A percentile compares a stretch with the other conserved stretches of the same genome.
Evolutionary conservation across 2,888 invertebrate genomes (phyloP).

Genomic region (Papilio gigon): DNA sequence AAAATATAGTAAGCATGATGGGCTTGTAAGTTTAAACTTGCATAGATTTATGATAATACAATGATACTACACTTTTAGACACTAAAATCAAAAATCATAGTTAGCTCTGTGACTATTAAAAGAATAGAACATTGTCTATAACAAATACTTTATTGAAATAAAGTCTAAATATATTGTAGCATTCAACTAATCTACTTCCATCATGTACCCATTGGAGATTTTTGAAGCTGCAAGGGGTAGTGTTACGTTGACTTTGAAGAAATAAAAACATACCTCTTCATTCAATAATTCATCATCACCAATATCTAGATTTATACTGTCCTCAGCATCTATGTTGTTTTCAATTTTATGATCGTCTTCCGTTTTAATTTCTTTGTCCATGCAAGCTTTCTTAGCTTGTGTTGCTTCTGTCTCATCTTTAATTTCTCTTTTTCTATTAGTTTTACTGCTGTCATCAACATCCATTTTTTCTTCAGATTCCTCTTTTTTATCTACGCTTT

Average conservation of each 20-base stretch:
- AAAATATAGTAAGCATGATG: slow-evolving; percentile 20
- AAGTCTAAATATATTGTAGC: slow-evolving; percentile 40
- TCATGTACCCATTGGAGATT: slow-evolving; percentile 64
- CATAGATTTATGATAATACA: neutral
- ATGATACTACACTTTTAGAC: slow-evolving; percentile 29
- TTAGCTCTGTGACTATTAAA: slow-evolving; percentile 59
- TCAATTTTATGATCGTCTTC: slow-evolving; percentile 74
- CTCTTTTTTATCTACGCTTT: slow-evolving; percentile 41
- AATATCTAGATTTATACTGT: slow-evolving; percentile 90
- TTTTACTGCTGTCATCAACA: slow-evolving; percentile 63
- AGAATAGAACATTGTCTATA: slow-evolving; percentile 52
- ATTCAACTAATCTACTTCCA: slow-evolving; percentile 76
- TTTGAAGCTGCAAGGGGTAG: slow-evolving; percentile 59
- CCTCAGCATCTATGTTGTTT: slow-evolving; percentile 87
- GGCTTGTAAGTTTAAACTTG: neutral
- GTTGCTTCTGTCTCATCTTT: slow-evolving; percentile 66
- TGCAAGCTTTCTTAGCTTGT: slow-evolving; percentile 68
- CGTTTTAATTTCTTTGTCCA: slow-evolving; percentile 62
- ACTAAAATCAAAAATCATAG: slow-evolving; percentile 44
- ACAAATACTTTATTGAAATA: slow-evolving; percentile 50
- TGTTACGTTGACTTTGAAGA: slow-evolving; percentile 73
- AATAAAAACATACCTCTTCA: slow-evolving; percentile 86
- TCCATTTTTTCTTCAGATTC: slow-evolving; percentile 62
- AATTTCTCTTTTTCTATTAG: slow-evolving; percentile 68
- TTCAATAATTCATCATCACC: slow-evolving; percentile 91